These are phyloP conservation scores for Agriopis aurantiaria DNA, from an alignment of 2,888 invertebrate species.

Conservation along the genomic window DNA sequence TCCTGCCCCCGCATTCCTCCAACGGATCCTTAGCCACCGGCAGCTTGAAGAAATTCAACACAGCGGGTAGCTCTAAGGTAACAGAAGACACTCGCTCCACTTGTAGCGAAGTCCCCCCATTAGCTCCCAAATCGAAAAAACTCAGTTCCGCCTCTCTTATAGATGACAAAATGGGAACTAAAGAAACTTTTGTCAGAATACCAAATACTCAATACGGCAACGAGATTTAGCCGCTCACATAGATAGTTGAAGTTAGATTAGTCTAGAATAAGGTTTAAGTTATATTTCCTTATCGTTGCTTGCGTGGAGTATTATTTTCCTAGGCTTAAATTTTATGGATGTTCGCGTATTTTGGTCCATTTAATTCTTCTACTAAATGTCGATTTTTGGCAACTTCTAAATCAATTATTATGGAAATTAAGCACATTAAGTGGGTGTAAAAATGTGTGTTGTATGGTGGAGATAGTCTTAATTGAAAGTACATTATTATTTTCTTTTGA, in stretches of 20 bases:
- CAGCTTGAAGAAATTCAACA: conserved; percentile 75
- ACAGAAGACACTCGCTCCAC: conserved; percentile 75
- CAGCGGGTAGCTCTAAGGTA: conserved; percentile 68
- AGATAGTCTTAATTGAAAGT: conserved; percentile 12
- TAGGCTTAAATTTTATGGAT: conserved; percentile 14
- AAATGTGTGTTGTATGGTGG: conserved; percentile 28
- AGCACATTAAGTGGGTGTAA: conserved; percentile 21
- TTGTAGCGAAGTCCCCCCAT: conserved; percentile 78
- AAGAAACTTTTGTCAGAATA: conserved; percentile 80
- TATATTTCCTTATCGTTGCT: conserved; percentile 31
- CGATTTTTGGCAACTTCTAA: conserved; percentile 22
- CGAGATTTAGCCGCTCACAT: conserved; percentile 62
- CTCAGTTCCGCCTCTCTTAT: conserved; percentile 80
- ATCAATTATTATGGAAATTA: conserved; percentile 8
- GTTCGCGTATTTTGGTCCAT: conserved; percentile 20
- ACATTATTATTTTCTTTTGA: conserved; percentile 8
- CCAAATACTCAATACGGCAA: conserved; percentile 75
- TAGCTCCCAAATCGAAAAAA: conserved; percentile 77
- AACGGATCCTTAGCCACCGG: conserved; percentile 79
- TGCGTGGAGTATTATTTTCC: conserved; percentile 32
- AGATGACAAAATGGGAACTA: conserved; percentile 76
- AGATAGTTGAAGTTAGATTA: conserved; percentile 24
- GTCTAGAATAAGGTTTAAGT: conserved; percentile 30
- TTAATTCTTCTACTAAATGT: conserved; percentile 9
- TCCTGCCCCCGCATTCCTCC: conserved; percentile 78